Evolutionary conservation across 2,797 vertebrate genomes (phyloP), one percentile per base, ranked within the genome.

Genomic region (Schizothorax lantsangensis): DNA sequence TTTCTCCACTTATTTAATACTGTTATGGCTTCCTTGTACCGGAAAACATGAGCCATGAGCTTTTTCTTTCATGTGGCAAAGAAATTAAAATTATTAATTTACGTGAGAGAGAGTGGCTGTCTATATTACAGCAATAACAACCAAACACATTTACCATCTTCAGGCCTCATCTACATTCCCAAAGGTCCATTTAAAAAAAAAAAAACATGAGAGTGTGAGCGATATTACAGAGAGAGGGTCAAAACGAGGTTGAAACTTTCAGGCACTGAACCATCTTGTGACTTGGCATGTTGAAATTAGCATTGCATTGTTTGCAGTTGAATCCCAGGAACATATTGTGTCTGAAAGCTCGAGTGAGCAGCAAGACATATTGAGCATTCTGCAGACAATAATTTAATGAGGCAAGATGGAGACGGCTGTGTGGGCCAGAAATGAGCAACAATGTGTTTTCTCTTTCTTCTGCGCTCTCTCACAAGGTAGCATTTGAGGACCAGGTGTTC

Each of bases 371-470:
- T n/a, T 62, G 57, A 66, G 45, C 10, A 78, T 9, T 49, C 59
- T 47, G 26, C 19, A n/a, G 90, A 92, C 89, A 90, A 72, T 86
- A 89, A 91, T 92, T 92, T 93, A 94, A 95, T 91, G 90, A 94
- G 91, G 90, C 87, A 91, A 89, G 88, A 91, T 36, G 3, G 59
- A 85, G 43, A 19, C 30, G 64, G 75, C 57, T 26, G 47, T 83
- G 86, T 84, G 89, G 89, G 87, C 79, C 84, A n/a, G 81, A 88
- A 89, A 19, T 36, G 84, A 89, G 82, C 89, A 75, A 59, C 33
- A 71, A 79, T 62, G 85, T 78, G 77, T 19, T 57, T 33, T 66
- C 64, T 66, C 30, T 66, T 66, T 79, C 68, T 57, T 30, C 15
- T 4, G 15, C 11, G 57, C 62, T 36, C 33, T 71, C 45, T 84